Conservation (phyloP, 2,797 vertebrate species). For the Karalla daura region DNA sequence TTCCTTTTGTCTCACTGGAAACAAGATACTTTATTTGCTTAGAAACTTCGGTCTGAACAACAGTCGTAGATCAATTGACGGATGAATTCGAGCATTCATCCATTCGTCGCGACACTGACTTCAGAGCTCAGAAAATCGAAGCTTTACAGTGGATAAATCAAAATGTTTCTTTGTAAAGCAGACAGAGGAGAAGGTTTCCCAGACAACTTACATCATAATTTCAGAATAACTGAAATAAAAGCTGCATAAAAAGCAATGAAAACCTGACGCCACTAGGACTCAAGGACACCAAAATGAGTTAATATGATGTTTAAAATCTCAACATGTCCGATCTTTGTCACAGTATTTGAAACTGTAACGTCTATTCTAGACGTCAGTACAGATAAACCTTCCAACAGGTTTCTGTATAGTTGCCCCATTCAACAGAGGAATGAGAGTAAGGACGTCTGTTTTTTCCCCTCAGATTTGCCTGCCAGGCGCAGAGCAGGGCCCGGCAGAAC, state of each 20-base stretch:
- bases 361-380: background rate
- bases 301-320: background rate
- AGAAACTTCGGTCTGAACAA: no score
- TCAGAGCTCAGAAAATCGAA: no score
- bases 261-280: background rate
- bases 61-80: no score
- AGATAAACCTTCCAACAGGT: background rate
- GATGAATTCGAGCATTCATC: no score
- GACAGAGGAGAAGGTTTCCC: background rate
- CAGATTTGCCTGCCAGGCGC: conserved; percentile 71
- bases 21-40: no score
- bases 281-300: background rate
- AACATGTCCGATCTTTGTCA: background rate
- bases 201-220: background rate
- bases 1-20: no score
- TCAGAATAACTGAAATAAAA: no score
- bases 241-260: no score
- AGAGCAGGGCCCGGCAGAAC: conserved; percentile 52
- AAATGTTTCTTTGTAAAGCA: background rate
- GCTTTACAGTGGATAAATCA: background rate
- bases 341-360: background rate
- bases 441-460: background rate
- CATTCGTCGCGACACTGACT: no score
- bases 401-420: no score
- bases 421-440: no score